These are phyloP conservation scores for Craterocephalus amniculus DNA, from an alignment of 2,797 vertebrate species.

Conservation along the genomic window DNA sequence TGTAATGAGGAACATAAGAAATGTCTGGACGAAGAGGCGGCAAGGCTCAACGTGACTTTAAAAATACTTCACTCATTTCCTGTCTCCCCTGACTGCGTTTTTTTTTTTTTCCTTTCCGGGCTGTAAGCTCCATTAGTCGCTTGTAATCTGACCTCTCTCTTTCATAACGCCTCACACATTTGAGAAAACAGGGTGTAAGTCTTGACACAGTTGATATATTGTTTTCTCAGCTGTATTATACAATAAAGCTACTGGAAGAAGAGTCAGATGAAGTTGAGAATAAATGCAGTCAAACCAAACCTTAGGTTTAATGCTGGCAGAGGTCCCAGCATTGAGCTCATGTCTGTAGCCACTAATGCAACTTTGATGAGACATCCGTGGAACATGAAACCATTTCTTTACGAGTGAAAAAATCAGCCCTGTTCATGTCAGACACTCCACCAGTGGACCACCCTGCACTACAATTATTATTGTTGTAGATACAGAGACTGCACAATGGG, in stretches of 20 bases:
- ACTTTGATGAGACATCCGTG: slow-evolving; percentile 11
- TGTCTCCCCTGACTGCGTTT: slow-evolving; percentile 48
- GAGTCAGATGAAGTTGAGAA: slow-evolving; percentile 1
- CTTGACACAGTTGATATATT: not conserved
- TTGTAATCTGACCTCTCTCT: slow-evolving; percentile 23
- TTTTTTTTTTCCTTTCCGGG: slow-evolving; percentile 43
- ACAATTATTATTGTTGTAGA: slow-evolving; percentile 5
- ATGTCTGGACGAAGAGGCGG: slow-evolving; percentile 55
- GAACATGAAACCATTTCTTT: slow-evolving; percentile 13
- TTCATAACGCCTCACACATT: slow-evolving; percentile 32
- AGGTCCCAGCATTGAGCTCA: not conserved
- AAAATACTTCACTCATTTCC: slow-evolving; percentile 66
- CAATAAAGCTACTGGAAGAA: slow-evolving; percentile 8
- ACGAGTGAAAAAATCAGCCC: slow-evolving; percentile 17
- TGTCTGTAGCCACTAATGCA: slow-evolving; percentile 39
- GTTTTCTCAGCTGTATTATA: slow-evolving; percentile 42
- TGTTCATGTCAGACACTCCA: slow-evolving; percentile 23
- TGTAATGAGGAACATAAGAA: slow-evolving; percentile 39
- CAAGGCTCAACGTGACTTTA: slow-evolving; percentile 5
- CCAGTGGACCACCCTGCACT: slow-evolving; percentile 15
- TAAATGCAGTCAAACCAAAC: slow-evolving; percentile 18
- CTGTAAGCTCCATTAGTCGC: slow-evolving; percentile 6
- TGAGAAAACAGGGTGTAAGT: not conserved
- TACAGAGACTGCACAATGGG: not conserved
- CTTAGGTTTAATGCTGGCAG: slow-evolving; percentile 17